phyloP scores from a whole-genome alignment of 2,113 vertebrate genomes.

The human (Homo sapiens) region DNA sequence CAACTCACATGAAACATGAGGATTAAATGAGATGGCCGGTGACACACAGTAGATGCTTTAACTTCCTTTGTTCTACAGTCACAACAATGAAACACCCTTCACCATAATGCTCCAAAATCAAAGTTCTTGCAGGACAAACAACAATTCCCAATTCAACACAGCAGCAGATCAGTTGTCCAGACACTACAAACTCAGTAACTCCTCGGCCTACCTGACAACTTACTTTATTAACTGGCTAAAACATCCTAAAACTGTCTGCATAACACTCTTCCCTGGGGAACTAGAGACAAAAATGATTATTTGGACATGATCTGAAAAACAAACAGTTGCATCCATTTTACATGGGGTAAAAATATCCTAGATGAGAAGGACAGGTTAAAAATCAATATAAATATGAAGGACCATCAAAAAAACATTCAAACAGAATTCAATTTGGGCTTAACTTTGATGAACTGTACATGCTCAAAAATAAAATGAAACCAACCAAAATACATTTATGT shows the following conservation, averaged over 20 bases:
- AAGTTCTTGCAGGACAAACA: background rate
- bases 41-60: background rate
- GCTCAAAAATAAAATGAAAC: slow-evolving; percentile 44
- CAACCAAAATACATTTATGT: slow-evolving; percentile 4
- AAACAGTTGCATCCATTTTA: background rate
- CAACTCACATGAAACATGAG: background rate
- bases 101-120: background rate
- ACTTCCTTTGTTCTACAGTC: background rate
- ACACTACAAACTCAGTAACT: background rate
- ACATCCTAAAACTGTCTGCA: background rate
- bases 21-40: background rate
- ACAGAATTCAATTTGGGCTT: slow-evolving; percentile 17
- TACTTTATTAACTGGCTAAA: background rate
- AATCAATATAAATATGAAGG: background rate
- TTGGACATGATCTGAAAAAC: background rate
- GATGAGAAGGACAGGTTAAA: background rate
- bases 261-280: background rate
- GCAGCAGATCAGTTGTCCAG: background rate
- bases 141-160: background rate
- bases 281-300: background rate
- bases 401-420: slow-evolving; percentile 12
- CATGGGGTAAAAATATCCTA: background rate
- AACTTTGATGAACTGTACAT: background rate
- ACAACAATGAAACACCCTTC: background rate
- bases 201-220: background rate